Base-by-base conservation (phyloP, 1,140 invertebrate genomes). In the Drosophila cardini region DNA sequence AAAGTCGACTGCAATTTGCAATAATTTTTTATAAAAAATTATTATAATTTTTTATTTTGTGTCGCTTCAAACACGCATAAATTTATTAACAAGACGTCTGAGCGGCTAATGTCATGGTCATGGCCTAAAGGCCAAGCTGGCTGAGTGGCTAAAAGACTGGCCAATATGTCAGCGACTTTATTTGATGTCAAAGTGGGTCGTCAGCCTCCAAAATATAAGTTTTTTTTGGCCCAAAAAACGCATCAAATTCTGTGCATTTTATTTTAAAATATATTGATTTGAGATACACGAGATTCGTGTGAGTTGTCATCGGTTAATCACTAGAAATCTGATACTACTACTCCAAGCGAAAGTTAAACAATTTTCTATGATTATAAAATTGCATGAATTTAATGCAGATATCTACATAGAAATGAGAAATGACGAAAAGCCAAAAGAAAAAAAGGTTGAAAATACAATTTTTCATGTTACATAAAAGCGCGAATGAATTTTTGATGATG, bases 401-500 rank as follows among this genome's bases (percentile, higher is more conserved):
- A 76, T 83, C 76, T 80, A 80, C 80, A 84, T 84, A 76, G 80
- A 84, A 84, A 84, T 79, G 62, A 76, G 38, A 18, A 46, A 80
- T 26, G 46, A 16, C 62, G 58, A 84, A 79, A 26, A 60, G 64
- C 34, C 36, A 68, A 76, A 26, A 26, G 5, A 26, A 4, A 26
- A 26, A 26, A 26, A 4, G 4, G 30, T 58, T 50, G 62, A 76
- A 81, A 53, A 30, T 34, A 26, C 43, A 84, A n/a, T 26, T 72
- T 84, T 84, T 48, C 68, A 76, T 67, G 65, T 84, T 84, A 84
- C 42, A 84, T 84, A 84, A 84, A 84, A 69, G 83, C 80, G 77
- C 80, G 70, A 84, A 45, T 70, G 74, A 70, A 76, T 71, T 84
- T 26, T 84, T 46, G 60, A 63, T 79, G 72, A 74, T 61, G 75